phyloP scores from a whole-genome alignment of 1,140 invertebrate genomes.

The Zaprionus taronus region DNA sequence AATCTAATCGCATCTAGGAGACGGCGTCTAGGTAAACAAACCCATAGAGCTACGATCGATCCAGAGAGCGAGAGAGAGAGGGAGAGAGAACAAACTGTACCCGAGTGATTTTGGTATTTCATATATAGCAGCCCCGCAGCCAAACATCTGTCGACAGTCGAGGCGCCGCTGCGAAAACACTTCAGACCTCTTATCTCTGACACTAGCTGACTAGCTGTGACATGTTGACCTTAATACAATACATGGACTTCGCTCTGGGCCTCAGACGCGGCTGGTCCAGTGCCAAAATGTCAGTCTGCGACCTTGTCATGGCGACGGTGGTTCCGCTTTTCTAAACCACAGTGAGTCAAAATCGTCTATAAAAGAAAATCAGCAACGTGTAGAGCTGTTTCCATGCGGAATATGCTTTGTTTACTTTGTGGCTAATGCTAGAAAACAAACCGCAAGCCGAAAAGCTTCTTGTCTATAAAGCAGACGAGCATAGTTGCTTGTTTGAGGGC shows the following conservation, averaged over 20 bases:
- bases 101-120: background rate
- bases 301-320: slow-evolving; percentile 24
- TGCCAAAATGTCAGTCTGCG: slow-evolving; percentile 51
- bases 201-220: slow-evolving; percentile 45
- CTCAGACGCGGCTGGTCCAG: slow-evolving; percentile 17
- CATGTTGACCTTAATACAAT: slow-evolving; percentile 63
- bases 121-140: background rate
- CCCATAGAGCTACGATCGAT: slow-evolving; percentile 12
- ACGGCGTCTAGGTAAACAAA: slow-evolving; percentile 79
- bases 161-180: slow-evolving; percentile 14
- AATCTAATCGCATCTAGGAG: slow-evolving; percentile 72
- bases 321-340: slow-evolving; percentile 41
- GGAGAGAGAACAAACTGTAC: background rate
- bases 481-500: background rate
- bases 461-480: slow-evolving; percentile 1
- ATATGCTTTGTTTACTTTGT: slow-evolving; percentile 8
- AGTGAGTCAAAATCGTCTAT: slow-evolving; percentile 14
- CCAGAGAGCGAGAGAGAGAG: background rate
- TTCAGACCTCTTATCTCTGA: slow-evolving; percentile 44
- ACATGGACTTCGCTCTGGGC: slow-evolving; percentile 23
- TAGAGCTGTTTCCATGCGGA: slow-evolving; percentile 2
- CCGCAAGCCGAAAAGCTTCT: slow-evolving; percentile 1
- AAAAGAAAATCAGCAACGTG: background rate
- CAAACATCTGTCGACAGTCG: background rate
- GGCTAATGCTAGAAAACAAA: background rate